phyloP scores from a whole-genome alignment of 1,140 invertebrate species.

The Drepana arcuata region DNA sequence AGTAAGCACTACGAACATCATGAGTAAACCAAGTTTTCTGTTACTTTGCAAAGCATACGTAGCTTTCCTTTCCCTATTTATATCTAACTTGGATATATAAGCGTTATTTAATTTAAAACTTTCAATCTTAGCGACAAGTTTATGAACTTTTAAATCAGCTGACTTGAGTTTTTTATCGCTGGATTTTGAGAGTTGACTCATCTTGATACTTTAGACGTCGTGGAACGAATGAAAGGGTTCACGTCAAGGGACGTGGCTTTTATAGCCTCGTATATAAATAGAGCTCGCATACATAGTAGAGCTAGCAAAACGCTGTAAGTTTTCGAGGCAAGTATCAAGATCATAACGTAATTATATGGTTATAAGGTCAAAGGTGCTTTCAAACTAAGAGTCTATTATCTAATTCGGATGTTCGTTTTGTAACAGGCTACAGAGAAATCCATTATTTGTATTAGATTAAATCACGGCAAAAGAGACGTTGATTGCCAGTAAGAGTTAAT shows the following conservation, averaged over 20 bases:
- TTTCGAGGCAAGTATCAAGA: no score
- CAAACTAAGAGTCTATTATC: no score
- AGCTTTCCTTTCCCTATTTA: conserved; percentile 11
- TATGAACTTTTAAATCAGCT: conserved; percentile 39
- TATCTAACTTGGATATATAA: conserved; percentile 26
- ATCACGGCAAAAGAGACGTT: no score
- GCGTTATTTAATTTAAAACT: conserved; percentile 33
- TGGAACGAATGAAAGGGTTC: conserved; percentile 22
- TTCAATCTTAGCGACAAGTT: conserved; percentile 46
- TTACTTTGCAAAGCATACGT: no score
- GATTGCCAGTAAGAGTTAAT: no score
- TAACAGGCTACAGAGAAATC: no score
- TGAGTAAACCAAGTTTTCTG: conserved; percentile 8
- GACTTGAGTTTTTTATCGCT: conserved; percentile 48
- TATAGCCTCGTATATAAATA: conserved; percentile 26
- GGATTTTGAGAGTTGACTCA: conserved; percentile 23
- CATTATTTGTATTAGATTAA: no score
- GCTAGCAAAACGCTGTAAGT: no score
- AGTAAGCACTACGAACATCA: neutral
- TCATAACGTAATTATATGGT: no score
- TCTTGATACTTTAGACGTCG: conserved; percentile 7
- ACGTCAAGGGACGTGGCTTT: conserved; percentile 19
- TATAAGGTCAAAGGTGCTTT: no score
- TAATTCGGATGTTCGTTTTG: no score
- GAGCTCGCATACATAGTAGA: no score